These are phyloP conservation scores for Rana temporaria DNA, from an alignment of 2,113 vertebrate genomes.

Conservation along the genomic window DNA sequence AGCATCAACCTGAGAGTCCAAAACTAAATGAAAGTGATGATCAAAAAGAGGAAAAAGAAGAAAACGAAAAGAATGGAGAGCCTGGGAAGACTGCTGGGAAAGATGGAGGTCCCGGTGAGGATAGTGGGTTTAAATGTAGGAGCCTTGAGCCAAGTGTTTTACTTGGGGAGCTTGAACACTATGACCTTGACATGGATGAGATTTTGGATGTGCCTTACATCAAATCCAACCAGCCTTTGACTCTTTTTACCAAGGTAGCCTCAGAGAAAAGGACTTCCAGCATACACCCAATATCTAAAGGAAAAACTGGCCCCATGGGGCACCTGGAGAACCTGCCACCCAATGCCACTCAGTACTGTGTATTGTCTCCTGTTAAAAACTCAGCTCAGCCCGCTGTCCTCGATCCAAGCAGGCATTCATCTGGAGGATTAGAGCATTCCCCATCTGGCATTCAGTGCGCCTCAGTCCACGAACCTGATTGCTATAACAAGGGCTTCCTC, in stretches of 20 bases:
- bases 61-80: constrained; percentile 75
- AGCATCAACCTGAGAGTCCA: constrained; percentile 91
- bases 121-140: constrained; percentile 72
- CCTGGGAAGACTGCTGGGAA: constrained; percentile 66
- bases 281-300: constrained; percentile 69
- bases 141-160: constrained; percentile 65
- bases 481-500: constrained; percentile 75
- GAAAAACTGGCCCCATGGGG: constrained; percentile 72
- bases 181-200: constrained; percentile 98
- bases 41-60: constrained; percentile 76
- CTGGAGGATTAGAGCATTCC: constrained; percentile 71
- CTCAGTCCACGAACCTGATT: constrained; percentile 75
- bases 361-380: constrained; percentile 90
- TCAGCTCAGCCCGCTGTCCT: constrained; percentile 77
- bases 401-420: constrained; percentile 79
- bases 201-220: constrained; percentile 98
- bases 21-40: constrained; percentile 86
- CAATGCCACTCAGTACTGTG: constrained; percentile 78
- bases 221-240: constrained; percentile 90
- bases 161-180: constrained; percentile 93
- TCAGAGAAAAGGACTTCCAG: constrained; percentile 80
- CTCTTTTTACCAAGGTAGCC: constrained; percentile 80
- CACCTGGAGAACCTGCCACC: constrained; percentile 74
- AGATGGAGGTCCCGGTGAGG: constrained; percentile 66
- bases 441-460: constrained; percentile 75